Percentiles rank a stretch among this genome's conserved stretches.
Conservation (phyloP, 2,797 vertebrate genomes). For the Schizopygopsis pylzovi region DNA sequence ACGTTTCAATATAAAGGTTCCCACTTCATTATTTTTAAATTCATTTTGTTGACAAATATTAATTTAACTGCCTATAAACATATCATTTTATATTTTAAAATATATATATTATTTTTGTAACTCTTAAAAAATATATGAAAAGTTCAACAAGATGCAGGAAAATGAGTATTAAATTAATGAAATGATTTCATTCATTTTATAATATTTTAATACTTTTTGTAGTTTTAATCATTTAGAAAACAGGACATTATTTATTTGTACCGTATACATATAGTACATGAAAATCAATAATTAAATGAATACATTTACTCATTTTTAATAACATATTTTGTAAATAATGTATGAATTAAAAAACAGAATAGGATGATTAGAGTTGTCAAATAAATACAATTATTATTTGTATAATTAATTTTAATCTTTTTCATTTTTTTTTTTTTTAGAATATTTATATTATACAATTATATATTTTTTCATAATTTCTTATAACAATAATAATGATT, state of each 20-base stretch:
- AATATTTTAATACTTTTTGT: background rate
- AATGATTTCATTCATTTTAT: background rate
- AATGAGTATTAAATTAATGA: background rate
- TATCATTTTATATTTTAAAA: background rate
- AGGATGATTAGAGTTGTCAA: too few relatives aligned
- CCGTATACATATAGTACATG: background rate
- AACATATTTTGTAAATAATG: background rate
- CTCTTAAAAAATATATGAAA: too few relatives aligned
- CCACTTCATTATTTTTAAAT: background rate
- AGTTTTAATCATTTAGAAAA: background rate
- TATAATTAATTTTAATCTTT: background rate
- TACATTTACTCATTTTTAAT: background rate
- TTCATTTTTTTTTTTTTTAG: background rate
- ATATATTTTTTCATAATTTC: background rate
- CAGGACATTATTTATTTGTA: background rate
- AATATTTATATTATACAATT: background rate
- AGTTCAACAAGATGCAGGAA: background rate
- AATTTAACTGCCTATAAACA: background rate
- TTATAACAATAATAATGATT: too few relatives aligned
- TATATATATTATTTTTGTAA: too few relatives aligned
- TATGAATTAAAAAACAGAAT: too few relatives aligned
- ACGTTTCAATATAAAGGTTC: background rate
- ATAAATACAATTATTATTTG: too few relatives aligned
- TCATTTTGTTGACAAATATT: background rate
- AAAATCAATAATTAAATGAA: background rate